Percentiles rank a stretch among this genome's conserved stretches.
phyloP scores from a whole-genome alignment of 2,797 vertebrate genomes.

The Staurois parvus region DNA sequence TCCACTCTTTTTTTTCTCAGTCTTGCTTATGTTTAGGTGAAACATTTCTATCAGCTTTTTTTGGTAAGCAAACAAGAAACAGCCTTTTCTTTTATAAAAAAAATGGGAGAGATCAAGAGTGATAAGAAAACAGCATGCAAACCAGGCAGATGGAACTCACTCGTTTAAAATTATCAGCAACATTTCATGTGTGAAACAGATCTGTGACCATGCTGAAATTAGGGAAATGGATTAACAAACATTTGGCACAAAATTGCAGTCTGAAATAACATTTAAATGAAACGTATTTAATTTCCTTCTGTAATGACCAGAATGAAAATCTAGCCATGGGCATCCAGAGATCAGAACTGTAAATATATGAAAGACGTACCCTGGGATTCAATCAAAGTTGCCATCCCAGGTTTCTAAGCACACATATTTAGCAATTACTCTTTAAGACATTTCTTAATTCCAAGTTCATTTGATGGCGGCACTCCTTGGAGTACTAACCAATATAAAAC shows the following conservation, averaged over 20 bases:
- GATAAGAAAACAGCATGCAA: constrained; percentile 19
- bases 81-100: constrained; percentile 8
- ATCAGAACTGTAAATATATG: not conserved
- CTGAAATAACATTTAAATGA: constrained; percentile 32
- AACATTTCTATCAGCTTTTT: not conserved
- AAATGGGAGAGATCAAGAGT: constrained; percentile 34
- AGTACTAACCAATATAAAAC: not conserved
- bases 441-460: not conserved
- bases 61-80: constrained; percentile 3
- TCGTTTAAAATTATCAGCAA: constrained; percentile 44
- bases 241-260: constrained; percentile 27
- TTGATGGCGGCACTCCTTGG: not conserved
- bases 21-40: not conserved
- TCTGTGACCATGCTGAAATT: constrained; percentile 45
- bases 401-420: not conserved
- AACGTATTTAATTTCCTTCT: not conserved
- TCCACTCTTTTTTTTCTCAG: not conserved
- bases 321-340: not conserved
- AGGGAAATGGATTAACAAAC: constrained; percentile 28
- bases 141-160: constrained; percentile 44
- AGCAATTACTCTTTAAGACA: not conserved
- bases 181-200: constrained; percentile 45
- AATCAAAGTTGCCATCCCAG: not conserved
- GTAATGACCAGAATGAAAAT: constrained; percentile 26
- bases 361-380: not conserved